These are phyloP conservation scores for Palloptera scutellata DNA, from an alignment of 2,888 invertebrate species.

Conservation along the genomic window DNA sequence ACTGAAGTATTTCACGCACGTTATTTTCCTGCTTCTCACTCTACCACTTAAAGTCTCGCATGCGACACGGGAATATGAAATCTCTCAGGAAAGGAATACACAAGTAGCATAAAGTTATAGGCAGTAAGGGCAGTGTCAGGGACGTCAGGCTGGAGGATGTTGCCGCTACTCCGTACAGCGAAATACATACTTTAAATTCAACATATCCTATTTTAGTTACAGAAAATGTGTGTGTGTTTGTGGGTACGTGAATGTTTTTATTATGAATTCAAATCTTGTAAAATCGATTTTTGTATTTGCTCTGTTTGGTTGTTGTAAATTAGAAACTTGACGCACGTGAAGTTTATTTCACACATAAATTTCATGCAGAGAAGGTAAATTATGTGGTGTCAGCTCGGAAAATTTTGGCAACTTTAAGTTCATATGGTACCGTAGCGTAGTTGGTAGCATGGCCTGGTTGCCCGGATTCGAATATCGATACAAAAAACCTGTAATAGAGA, in stretches of 20 bases:
- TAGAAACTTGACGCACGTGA: conserved; percentile 30
- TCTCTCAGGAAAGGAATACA: conserved; percentile 31
- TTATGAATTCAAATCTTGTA: conserved; percentile 51
- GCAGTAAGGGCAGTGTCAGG: conserved; percentile 15
- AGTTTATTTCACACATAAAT: conserved; percentile 36
- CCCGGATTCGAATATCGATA: no score
- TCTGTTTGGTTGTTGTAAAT: conserved; percentile 17
- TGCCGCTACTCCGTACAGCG: no score
- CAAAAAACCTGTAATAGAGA: no score
- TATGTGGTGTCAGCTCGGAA: no score
- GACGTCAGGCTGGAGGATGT: conserved; percentile 22
- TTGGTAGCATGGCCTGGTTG: no score
- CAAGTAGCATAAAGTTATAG: conserved; percentile 30
- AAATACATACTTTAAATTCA: conserved; percentile 57
- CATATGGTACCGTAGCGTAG: no score
- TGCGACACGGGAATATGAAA: conserved; percentile 29
- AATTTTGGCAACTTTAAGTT: no score
- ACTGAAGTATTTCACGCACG: conserved; percentile 22
- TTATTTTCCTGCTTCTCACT: no score
- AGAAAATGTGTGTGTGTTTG: conserved; percentile 11
- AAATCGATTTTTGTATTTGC: conserved; percentile 33
- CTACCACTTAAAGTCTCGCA: background rate
- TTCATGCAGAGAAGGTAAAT: no score
- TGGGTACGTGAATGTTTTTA: background rate
- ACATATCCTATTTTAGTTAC: conserved; percentile 38